Evolutionary conservation across 2,888 invertebrate genomes (phyloP), one percentile per base, ranked within the genome.

Genomic region (Chymomyza fuscimana): DNA sequence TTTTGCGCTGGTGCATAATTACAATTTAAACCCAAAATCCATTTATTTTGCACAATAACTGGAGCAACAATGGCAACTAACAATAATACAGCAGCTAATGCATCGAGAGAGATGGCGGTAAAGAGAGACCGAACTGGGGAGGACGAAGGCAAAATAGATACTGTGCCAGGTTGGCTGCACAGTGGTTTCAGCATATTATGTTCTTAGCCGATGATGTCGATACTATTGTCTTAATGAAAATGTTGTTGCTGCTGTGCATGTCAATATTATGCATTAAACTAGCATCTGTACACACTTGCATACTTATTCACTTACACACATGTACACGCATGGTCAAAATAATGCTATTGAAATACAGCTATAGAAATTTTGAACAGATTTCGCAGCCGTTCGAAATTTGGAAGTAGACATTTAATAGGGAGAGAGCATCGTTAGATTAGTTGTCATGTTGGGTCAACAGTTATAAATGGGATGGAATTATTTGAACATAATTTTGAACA

Each of bases 21-120:
- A 89, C 81, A 87, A 81, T 85, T 85, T 87, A 87, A 86, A 86
- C 86, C 86, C 88, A 87, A 86, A 83, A 86, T 88, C 85, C 88
- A 85, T 88, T 88, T 87, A 85, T 88, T 87, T 87, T 69, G 86
- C 80, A 87, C 87, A 87, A 88, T 88, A 85, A 88, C 80, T 73
- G 65, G 77, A 65, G 77, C 79, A 81, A 85, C 88, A 87, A 84
- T 88, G 78, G 72, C 72, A 73, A 32, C 88, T 68, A 77, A 85
- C 88, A 83, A 89, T 86, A 87, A 80, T 76, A 74, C 70, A 50
- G 70, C 73, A 65, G 70, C 75, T 83, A 80, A 82, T 80, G 80
- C 80, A 76, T 74, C 80, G 73, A 29, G 10, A n/a, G 25, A 29
- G 15, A 0, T n/a, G 7, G 3, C 5, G 12, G 16, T 54, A 10